Conservation (phyloP, 2,113 vertebrate species). For the Perognathus longimembris region DNA sequence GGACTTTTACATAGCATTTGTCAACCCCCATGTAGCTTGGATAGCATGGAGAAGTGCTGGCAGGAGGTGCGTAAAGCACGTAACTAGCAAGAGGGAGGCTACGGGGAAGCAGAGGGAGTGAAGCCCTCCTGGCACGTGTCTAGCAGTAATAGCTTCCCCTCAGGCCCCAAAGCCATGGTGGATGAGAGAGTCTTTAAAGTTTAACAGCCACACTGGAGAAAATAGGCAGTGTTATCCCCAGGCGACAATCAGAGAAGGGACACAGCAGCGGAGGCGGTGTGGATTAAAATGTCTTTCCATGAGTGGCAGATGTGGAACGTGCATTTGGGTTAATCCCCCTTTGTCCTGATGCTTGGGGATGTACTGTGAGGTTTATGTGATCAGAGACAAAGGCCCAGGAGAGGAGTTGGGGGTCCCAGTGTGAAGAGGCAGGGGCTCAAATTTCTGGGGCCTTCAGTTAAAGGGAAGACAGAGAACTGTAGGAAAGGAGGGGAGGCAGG, state of each 20-base stretch:
- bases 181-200: constrained; percentile 72
- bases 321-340: constrained; percentile 58
- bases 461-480: neutral
- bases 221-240: constrained; percentile 32
- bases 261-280: neutral
- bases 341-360: constrained; percentile 30
- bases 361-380: constrained; percentile 36
- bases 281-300: constrained; percentile 44
- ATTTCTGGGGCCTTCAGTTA: neutral
- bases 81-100: constrained; percentile 39
- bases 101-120: constrained; percentile 2
- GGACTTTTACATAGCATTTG: constrained; percentile 60
- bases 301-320: constrained; percentile 34
- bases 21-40: neutral
- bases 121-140: constrained; percentile 13
- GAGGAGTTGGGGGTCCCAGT: neutral
- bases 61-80: constrained; percentile 1
- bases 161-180: constrained; percentile 29
- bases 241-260: constrained; percentile 51
- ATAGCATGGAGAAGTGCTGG: constrained; percentile 33
- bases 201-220: constrained; percentile 48
- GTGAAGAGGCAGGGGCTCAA: neutral
- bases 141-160: constrained; percentile 55
- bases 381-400: neutral
- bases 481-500: neutral